phyloP scores from a whole-genome alignment of 1,140 invertebrate genomes.

The Heliconius hewitsoni region DNA sequence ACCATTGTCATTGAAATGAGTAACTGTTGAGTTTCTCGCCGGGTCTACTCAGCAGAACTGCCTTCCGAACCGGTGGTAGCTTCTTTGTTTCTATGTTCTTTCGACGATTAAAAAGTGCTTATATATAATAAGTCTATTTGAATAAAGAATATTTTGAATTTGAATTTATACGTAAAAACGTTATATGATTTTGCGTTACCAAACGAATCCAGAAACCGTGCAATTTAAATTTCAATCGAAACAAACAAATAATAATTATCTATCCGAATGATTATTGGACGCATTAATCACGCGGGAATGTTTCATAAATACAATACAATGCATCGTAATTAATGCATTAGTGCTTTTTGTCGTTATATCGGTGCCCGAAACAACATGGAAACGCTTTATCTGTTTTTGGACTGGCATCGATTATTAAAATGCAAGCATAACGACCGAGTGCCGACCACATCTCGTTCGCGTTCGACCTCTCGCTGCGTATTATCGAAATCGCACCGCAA shows the following conservation, averaged over 20 bases:
- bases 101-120: too few relatives aligned
- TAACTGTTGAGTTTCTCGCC: too few relatives aligned
- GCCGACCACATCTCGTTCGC: conserved; percentile 70
- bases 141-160: too few relatives aligned
- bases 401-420: conserved; percentile 75
- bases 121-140: too few relatives aligned
- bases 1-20: too few relatives aligned
- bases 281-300: conserved; percentile 41
- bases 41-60: too few relatives aligned
- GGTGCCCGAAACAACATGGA: conserved; percentile 53
- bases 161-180: conserved; percentile 1
- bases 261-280: conserved; percentile 43
- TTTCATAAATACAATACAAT: conserved; percentile 26
- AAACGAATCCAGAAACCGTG: not conserved
- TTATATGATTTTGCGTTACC: conserved; percentile 19
- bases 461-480: conserved; percentile 64
- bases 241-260: conserved; percentile 34
- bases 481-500: conserved; percentile 78
- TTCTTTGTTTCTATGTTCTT: too few relatives aligned
- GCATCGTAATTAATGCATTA: conserved; percentile 36
- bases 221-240: conserved; percentile 30
- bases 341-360: conserved; percentile 30
- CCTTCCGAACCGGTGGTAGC: too few relatives aligned
- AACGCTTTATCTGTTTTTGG: conserved; percentile 65
- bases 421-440: conserved; percentile 73